Evolutionary conservation across 2,888 invertebrate species (phyloP), one percentile per base, ranked within the genome.

Genomic region (Drosophila suboccidentalis): DNA sequence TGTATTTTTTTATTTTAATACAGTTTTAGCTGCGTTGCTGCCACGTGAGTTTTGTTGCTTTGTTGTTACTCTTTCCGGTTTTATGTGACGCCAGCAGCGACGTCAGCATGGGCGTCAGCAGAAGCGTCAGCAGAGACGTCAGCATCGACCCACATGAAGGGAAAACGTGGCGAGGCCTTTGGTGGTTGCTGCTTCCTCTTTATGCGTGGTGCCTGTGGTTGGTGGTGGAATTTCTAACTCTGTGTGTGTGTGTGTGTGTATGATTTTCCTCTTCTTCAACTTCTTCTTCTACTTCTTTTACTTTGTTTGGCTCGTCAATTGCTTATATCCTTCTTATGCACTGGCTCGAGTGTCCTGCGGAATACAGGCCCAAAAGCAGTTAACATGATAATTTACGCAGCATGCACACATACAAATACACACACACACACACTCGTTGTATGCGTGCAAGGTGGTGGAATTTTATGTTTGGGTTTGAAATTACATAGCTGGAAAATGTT

Each of bases 401-500:
- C 69, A 54, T 60, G 51, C 32, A 43, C 34, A 54, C 54, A n/a
- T 5, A 19, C 32, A 11, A 38, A 5, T 6, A 11, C 17, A 13
- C 11, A 29, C n/a, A n/a, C 41, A 54, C 54, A 10, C 9, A n/a
- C 32, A 11, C 46, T 1, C n/a, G 43, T 11, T 60, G 71, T 43
- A 34, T 39, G 59, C 50, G n/a, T 60, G 71, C 64, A 80, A 75
- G 81, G 81, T 82, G 83, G 81, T 82, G 81, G 81, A 82, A 82
- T 82, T 82, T 82, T 66, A 78, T 77, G 77, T 43, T 70, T 61
- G 58, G 44, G 58, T 59, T 66, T 69, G 62, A 75, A 67, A 72
- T 79, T 78, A 79, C 75, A 71, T 66, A 61, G 77, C 59, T 64
- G 63, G 38, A 63, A 68, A 65, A 54, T 43, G 68, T 62, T 63